Percentiles rank a stretch among this genome's conserved stretches.
These are phyloP conservation scores for Empidonax alnorum DNA, from an alignment of 2,113 vertebrate species.

Conservation along the genomic window DNA sequence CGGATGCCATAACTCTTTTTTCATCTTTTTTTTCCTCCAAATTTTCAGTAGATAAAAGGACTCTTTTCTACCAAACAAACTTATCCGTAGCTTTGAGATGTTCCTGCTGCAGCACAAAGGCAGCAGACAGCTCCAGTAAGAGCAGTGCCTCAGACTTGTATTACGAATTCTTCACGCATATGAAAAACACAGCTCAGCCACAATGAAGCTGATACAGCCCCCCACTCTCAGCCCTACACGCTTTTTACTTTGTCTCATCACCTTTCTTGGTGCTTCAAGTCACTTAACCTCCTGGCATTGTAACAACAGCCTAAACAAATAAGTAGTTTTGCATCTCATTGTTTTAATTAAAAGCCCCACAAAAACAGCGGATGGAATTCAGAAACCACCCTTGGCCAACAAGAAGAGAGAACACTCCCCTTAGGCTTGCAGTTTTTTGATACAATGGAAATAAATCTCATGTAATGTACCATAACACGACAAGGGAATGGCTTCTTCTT, in stretches of 20 bases:
- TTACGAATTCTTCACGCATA: not conserved
- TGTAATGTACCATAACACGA: conserved; percentile 79
- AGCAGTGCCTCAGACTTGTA: not conserved
- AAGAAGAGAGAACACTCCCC: conserved; percentile 42
- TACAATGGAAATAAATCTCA: conserved; percentile 81
- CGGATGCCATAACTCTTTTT: fast-evolving
- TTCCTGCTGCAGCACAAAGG: not conserved
- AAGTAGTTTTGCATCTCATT: not conserved
- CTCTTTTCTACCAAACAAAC: not conserved
- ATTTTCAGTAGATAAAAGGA: not conserved
- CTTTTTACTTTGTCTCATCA: not conserved
- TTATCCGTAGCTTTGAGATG: not conserved
- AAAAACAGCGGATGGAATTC: not conserved
- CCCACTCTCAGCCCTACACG: not conserved
- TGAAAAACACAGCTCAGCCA: not conserved
- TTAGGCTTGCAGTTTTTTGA: conserved; percentile 71
- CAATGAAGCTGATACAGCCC: not conserved
- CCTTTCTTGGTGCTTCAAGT: not conserved
- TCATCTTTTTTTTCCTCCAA: not conserved
- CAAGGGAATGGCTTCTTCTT: conserved; percentile 75
- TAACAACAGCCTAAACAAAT: not conserved
- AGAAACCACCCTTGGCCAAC: conserved; percentile 15
- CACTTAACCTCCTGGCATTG: not conserved
- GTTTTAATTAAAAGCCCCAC: conserved; percentile 49
- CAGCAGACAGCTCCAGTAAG: not conserved